These are phyloP conservation scores for Cyprinodon brontotheroides DNA, from an alignment of 2,113 vertebrate species.

Conservation along the genomic window DNA sequence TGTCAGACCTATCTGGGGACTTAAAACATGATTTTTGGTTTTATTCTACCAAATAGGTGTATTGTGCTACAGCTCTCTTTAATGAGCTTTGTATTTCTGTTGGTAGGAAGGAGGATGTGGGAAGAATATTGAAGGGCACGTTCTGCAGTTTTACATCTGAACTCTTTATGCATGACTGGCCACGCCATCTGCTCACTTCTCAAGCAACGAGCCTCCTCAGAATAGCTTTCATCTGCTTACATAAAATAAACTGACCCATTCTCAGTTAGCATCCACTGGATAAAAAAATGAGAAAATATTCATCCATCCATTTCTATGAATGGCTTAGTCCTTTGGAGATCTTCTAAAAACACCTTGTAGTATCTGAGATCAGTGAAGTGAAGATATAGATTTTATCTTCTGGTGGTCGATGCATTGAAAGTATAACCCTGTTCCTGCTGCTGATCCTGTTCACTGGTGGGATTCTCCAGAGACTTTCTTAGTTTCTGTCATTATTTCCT, in stretches of 20 bases:
- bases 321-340: not conserved
- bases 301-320: not conserved
- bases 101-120: conserved; percentile 8
- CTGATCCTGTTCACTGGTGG: too few species aligned
- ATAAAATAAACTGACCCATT: conserved; percentile 61
- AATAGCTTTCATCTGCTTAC: conserved; percentile 56
- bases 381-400: not conserved
- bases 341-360: not conserved
- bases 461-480: too few species aligned
- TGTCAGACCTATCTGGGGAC: not conserved
- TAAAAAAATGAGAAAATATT: conserved; percentile 11
- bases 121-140: conserved; percentile 31
- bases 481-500: too few species aligned
- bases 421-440: too few species aligned
- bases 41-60: not conserved
- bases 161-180: conserved; percentile 51
- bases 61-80: not conserved
- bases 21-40: not conserved
- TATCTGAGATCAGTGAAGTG: not conserved
- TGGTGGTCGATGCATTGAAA: too few species aligned
- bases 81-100: not conserved
- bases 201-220: conserved; percentile 47
- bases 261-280: conserved; percentile 35
- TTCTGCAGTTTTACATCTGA: conserved; percentile 49
- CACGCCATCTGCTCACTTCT: conserved; percentile 71